phyloP scores from a whole-genome alignment of 30 jellyfish, hydroid and myxozoan species.

The Hydractinia symbiolongicarpus region DNA sequence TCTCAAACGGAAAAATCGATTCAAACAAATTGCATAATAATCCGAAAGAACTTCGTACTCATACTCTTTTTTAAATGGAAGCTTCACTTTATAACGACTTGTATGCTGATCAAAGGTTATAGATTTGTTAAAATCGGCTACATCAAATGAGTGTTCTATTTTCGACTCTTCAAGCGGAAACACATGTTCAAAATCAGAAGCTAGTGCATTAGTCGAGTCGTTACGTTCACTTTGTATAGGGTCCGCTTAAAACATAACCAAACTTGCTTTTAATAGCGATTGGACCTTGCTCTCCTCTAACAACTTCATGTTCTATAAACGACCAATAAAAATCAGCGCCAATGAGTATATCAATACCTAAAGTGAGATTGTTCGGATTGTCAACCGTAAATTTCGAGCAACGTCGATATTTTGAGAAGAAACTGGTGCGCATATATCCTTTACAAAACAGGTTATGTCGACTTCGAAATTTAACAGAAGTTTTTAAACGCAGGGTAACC shows the following conservation, averaged over 20 bases:
- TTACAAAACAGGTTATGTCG: slow-evolving; percentile 1
- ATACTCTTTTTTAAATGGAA: not conserved
- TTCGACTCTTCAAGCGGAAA: too few species aligned
- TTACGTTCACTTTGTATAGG: not conserved
- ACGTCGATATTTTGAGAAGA: not conserved
- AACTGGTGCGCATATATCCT: slow-evolving; percentile 17
- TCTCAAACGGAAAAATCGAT: too few species aligned
- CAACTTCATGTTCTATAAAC: slow-evolving; percentile 5
- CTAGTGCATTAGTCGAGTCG: too few species aligned
- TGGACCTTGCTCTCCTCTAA: slow-evolving; percentile 18
- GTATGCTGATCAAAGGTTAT: not conserved
- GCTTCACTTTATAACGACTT: slow-evolving; percentile 1
- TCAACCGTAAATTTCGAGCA: not conserved
- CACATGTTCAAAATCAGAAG: too few species aligned
- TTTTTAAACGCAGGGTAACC: too few species aligned
- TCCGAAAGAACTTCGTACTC: too few species aligned
- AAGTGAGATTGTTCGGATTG: too few species aligned
- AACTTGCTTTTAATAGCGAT: slow-evolving; percentile 24
- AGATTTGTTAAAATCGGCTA: not conserved
- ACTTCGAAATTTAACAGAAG: not conserved
- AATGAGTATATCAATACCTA: slow-evolving; percentile 13
- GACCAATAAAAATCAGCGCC: slow-evolving; percentile 28
- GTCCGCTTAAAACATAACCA: slow-evolving; percentile 25
- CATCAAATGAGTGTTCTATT: too few species aligned
- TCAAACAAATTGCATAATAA: too few species aligned